These are phyloP conservation scores for Protobothrops mucrosquamatus DNA, from an alignment of 2,113 vertebrate species.

Conservation along the genomic window DNA sequence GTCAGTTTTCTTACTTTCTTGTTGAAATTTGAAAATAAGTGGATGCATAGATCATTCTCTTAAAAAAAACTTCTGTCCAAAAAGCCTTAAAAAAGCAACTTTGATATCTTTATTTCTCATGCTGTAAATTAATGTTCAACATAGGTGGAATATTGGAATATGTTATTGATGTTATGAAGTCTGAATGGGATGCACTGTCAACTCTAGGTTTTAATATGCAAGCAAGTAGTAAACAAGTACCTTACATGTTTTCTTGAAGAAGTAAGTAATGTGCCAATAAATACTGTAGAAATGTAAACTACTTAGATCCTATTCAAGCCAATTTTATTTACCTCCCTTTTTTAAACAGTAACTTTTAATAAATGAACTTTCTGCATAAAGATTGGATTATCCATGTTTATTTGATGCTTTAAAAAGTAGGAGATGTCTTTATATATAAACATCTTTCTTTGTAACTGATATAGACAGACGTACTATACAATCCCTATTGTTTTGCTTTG, in stretches of 20 bases:
- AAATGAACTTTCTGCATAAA: too few relatives aligned
- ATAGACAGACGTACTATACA: too few relatives aligned
- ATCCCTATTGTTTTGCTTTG: too few relatives aligned
- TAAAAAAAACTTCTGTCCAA: neutral
- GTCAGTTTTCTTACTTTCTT: neutral
- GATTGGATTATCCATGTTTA: neutral
- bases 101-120: neutral
- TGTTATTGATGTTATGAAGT: neutral
- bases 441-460: too few relatives aligned
- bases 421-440: neutral
- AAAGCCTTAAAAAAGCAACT: neutral
- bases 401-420: neutral
- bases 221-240: neutral
- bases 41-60: neutral
- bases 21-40: neutral
- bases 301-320: neutral
- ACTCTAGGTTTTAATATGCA: neutral
- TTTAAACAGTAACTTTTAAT: neutral
- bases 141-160: neutral
- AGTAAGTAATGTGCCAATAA: neutral
- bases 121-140: neutral
- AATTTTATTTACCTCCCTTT: neutral
- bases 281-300: neutral
- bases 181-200: neutral
- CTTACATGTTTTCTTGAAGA: neutral